Base-by-base conservation (phyloP, 2,113 vertebrate species). In the Dipodomys ordii region DNA sequence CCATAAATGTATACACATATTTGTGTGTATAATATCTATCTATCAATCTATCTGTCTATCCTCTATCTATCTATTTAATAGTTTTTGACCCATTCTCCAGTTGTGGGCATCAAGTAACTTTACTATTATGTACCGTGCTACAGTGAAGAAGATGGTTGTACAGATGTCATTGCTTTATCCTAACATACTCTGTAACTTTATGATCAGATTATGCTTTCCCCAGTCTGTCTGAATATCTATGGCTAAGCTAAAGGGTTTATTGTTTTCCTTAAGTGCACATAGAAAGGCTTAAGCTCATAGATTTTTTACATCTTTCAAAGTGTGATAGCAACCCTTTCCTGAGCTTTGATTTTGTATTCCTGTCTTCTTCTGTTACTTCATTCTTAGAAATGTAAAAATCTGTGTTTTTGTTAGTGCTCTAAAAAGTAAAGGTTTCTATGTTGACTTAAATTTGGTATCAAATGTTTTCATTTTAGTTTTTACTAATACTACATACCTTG, bases 271-370 rank as follows among this genome's bases (percentile, higher is more conserved):
- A 53, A 15, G 20, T n/a, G 67, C 23, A 65, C 91, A 1, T 22
- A 13, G 28, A 62, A n/a, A 15, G 80, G 27, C 3, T 25, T 44
- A 23, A 85, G 8, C 4, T 0, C 1, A 2, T 0, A 32, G 28
- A 3, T 79, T 76, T 71, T 46, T 25, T 74, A 15, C 53, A 39
- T 22, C 2, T 79, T 83, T 90, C 60, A 85, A 32, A 83, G 6
- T 76, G 6, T 1, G 28, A 2, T 7, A 78, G 3, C 57, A 97
- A 44, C 5, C 49, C 0, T 15, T 12, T 73, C 49, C 3, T 85
- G 3, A 32, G 0, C 3, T 4, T 83, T 7, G 53, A 27, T 27
- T 83, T 1, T 11, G 7, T 1, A 67, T 32, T 84, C 32, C 28
- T 39, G 13, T 35, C 1, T 87, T 81, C 91, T 84, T 27, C 62